phyloP scores from a whole-genome alignment of 2,113 vertebrate genomes.

The Chrysochloris asiatica region DNA sequence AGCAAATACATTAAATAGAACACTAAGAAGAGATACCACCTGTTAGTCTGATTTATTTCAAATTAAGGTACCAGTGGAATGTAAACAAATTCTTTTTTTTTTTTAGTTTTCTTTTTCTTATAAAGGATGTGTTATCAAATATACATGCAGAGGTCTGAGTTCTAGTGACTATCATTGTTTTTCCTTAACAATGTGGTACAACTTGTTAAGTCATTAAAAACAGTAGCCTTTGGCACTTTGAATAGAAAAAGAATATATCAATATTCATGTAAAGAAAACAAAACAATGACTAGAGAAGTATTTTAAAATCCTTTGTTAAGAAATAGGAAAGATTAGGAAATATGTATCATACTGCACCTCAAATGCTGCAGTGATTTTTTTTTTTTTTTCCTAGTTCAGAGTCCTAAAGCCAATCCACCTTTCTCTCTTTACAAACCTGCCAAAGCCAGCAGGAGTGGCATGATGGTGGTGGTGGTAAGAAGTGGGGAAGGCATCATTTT shows the following conservation, averaged over 20 bases:
- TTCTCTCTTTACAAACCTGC: slow-evolving; percentile 77
- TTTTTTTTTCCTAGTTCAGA: slow-evolving; percentile 67
- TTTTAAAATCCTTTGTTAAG: slow-evolving; percentile 89
- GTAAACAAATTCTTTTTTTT: slow-evolving; percentile 90
- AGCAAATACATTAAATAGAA: slow-evolving; percentile 88
- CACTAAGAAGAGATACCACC: slow-evolving; percentile 87
- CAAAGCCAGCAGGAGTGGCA: slow-evolving; percentile 65
- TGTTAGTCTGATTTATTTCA: slow-evolving; percentile 86
- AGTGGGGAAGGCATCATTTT: slow-evolving; percentile 70
- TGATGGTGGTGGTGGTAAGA: slow-evolving; percentile 69
- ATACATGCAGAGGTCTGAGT: slow-evolving; percentile 89
- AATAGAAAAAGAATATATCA: slow-evolving; percentile 91
- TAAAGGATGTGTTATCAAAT: slow-evolving; percentile 91
- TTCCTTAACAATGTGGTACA: slow-evolving; percentile 86
- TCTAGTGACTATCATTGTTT: slow-evolving; percentile 84
- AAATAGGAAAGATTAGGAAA: slow-evolving; percentile 90
- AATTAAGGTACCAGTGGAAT: slow-evolving; percentile 93
- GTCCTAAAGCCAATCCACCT: slow-evolving; percentile 82
- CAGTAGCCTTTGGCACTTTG: slow-evolving; percentile 92
- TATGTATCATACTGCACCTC: slow-evolving; percentile 82
- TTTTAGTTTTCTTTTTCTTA: slow-evolving; percentile 87
- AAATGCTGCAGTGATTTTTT: slow-evolving; percentile 84
- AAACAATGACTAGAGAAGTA: slow-evolving; percentile 88
- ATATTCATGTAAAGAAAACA: slow-evolving; percentile 89
- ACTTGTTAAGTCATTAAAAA: slow-evolving; percentile 90